Base-by-base conservation (phyloP, 2,797 vertebrate species). In the Varecia variegata region DNA sequence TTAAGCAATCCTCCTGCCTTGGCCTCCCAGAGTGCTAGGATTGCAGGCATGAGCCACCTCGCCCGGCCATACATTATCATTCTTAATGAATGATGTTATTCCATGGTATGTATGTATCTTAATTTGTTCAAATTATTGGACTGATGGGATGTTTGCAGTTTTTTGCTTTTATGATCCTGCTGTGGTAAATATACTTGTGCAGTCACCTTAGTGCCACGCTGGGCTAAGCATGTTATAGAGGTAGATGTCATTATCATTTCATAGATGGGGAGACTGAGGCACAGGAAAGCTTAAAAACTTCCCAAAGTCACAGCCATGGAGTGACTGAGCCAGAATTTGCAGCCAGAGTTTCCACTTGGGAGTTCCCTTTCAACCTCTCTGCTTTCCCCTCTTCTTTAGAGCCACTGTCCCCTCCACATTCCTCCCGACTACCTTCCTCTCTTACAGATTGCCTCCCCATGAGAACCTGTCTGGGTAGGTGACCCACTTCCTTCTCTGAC, bases 401-500 rank as follows among this genome's bases (percentile, higher is more conserved):
- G 5, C 14, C 27, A 20, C n/a, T 11, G 23, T 52, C 62, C 21
- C 35, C n/a, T 88, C 32, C 43, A 45, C 5, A 0, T 5, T 10
- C 21, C 10, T 82, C 38, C 73, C 21, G 2, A 3, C 18, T 15
- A 0, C n/a, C 40, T 88, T 79, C n/a, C 43, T 67, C 20, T 77
- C 47, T 80, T 32, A 21, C 20, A n/a, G 50, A 79, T 58, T 27
- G 25, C 47, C 52, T 73, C 73, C 89, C 38, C 0, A 1, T 23
- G 38, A 95, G 47, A 92, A 90, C 56, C 43, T 47, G 86, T 80
- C 67, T 43, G 71, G 82, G 35, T 86, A 73, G 86, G 73, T 88
- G 81, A 80, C 88, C 67, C 60, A 27, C 45, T 79, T 90, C 52
- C 86, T 74, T 80, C 70, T 90, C 70, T 62, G 87, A 83, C 54